Evolutionary conservation across 2,888 invertebrate species (phyloP).

Genomic region (Allophyes oxyacanthae): DNA sequence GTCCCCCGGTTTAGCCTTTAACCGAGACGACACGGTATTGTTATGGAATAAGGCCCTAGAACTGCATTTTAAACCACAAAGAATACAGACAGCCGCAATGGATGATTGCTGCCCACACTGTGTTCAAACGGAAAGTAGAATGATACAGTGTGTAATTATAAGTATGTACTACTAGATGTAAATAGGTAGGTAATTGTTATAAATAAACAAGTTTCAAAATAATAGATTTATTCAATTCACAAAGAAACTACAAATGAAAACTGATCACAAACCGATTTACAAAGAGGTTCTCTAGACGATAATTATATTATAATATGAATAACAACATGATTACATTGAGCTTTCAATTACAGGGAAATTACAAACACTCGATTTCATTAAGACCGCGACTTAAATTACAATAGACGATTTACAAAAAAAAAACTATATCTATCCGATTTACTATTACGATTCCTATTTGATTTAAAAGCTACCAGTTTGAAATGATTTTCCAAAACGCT

Average conservation of each 20-base stretch:
- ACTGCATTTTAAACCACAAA: too few species aligned
- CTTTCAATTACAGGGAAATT: slow-evolving; percentile 1
- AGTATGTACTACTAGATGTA: slow-evolving; percentile 13
- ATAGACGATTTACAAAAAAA: not conserved
- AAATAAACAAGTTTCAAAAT: slow-evolving; percentile 37
- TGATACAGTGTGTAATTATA: slow-evolving; percentile 6
- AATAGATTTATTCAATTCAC: slow-evolving; percentile 41
- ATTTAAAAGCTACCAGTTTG: not conserved
- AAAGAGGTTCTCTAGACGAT: slow-evolving; percentile 4
- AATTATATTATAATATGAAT: too few species aligned
- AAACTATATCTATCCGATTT: not conserved
- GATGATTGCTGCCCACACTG: too few species aligned
- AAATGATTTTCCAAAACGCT: not conserved
- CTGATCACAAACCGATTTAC: slow-evolving; percentile 40
- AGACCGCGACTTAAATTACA: slow-evolving; percentile 4
- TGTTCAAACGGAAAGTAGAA: too few species aligned
- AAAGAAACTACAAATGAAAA: slow-evolving; percentile 28
- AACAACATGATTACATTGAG: slow-evolving; percentile 8
- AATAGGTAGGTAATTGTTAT: slow-evolving; percentile 26
- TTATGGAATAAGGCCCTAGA: too few species aligned
- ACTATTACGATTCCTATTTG: too few species aligned
- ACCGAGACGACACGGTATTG: too few species aligned
- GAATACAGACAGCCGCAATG: too few species aligned
- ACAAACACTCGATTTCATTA: slow-evolving; percentile 2
- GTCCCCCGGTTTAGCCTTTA: too few species aligned